Evolutionary conservation across 2,113 vertebrate genomes (phyloP), one percentile per base, ranked within the genome.

Genomic region (Forbesichthys papilliferus): DNA sequence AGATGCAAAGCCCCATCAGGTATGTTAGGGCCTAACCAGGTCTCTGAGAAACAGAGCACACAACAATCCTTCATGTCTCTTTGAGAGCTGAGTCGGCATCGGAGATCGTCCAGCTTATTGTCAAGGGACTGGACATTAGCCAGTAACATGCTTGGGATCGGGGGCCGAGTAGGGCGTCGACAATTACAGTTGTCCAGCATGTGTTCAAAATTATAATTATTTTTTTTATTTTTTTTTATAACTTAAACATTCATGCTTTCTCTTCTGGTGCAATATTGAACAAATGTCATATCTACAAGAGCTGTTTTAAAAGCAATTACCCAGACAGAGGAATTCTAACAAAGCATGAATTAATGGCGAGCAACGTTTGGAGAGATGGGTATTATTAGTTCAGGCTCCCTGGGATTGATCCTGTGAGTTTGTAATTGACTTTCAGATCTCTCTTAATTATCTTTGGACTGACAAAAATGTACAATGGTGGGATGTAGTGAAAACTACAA

Each of bases 351-450:
- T 74, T 77, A 56, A 85, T 66, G 72, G 20, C 69, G 61, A 66
- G 60, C 49, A 72, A 48, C 58, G 68, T 83, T 83, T 78, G 48
- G 57, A 71, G 63, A 69, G 55, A 64, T 61, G 2, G 0, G 58
- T 74, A 61, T 77, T 73, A 84, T 68, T 64, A 68, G 48, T 65
- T 18, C 67, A 58, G 12, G 10, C n/a, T 47, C 61, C 20, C 47
- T 72, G n/a, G 66, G 77, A 78, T 74, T 72, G 78, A 80, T 78
- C 75, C n/a, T 70, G 27, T 2, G 55, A 71, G 58, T 61, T 73
- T n/a, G 60, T 78, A 74, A 85, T 75, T 79, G 78, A 73, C 76
- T 78, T 82, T 71, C 52, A 82, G 71, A 82, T 74, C 48, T 18
- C 51, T 74, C 68, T 36, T 36, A 70, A 77, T 78, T 84, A 48